These are phyloP conservation scores for Nemotelus nigrinus DNA, from an alignment of 2,888 invertebrate species.

Conservation along the genomic window DNA sequence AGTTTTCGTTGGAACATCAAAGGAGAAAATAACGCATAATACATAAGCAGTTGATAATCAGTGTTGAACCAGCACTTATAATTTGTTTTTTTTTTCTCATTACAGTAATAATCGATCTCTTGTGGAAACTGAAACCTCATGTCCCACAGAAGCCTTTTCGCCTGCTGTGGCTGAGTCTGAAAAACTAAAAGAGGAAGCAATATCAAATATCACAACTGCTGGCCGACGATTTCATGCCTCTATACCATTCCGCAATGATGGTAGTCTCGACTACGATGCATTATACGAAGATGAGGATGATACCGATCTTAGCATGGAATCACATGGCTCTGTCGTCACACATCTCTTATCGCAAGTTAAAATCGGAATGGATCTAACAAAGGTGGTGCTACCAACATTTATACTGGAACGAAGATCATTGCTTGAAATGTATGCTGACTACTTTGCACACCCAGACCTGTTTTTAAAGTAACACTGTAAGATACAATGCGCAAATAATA, in stretches of 20 bases:
- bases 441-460: constrained; percentile 98
- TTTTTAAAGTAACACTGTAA: constrained; percentile 78
- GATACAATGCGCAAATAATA: background rate
- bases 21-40: too few species aligned
- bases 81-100: background rate
- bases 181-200: background rate
- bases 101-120: constrained; percentile 49
- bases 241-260: constrained; percentile 70
- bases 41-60: too few species aligned
- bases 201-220: constrained; percentile 44
- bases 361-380: constrained; percentile 99
- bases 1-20: too few species aligned
- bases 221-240: constrained; percentile 51
- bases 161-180: background rate
- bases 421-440: constrained; percentile 99
- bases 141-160: constrained; percentile 27
- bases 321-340: constrained; percentile 96
- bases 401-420: constrained; percentile 96
- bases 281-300: constrained; percentile 91
- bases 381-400: constrained; percentile 96
- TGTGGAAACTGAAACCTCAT: constrained; percentile 41
- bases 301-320: constrained; percentile 91
- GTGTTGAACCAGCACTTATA: too few species aligned
- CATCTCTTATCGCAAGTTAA: constrained; percentile 97
- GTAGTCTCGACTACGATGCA: constrained; percentile 84